Base-by-base conservation (phyloP, 2,113 vertebrate genomes). In the Channa argus region DNA sequence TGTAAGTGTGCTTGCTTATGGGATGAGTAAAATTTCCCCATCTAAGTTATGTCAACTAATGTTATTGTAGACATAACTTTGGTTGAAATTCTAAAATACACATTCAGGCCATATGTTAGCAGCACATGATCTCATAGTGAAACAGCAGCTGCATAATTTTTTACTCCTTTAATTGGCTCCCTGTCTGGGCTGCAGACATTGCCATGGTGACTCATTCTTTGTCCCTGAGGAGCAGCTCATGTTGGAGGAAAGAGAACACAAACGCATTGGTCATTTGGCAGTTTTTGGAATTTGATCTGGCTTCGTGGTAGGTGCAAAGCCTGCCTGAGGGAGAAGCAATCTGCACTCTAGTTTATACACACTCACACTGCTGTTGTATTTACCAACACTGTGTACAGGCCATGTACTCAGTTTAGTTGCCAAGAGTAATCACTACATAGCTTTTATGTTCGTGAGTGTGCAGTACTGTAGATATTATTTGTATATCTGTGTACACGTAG, bases 111-210 rank as follows among this genome's bases (percentile, higher is more conserved):
- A 8, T 54, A 33, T 49, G 5, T 45, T 51, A 50, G 33, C 36
- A 51, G 33, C 7, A 36, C n/a, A 64, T 85, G 52, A 72, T 39
- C 47, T 82, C 72, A 64, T 10, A 56, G 51, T 45, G 2, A 67
- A 77, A 74, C 46, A 71, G 70, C 78, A 78, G 79, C 75, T 80
- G 78, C 36, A 72, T 56, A 0, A 6, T 63, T 66, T 82, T 64
- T 62, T 49, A 12, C 7, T 60, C 5, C 6, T 69, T 68, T 46
- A 61, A 56, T 86, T 77, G 67, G 45, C n/a, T 36, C 39, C 65
- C 50, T 34, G 61, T 54, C 58, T 68, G 38, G 74, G 62, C 68
- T 70, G 43, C 56, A 58, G 36, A 73, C 63, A 45, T 74, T 70
- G 41, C 44, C 46, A 44, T 45, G 53, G n/a, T 80, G 61, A 77